Conservation (phyloP, 2,113 vertebrate species). For the Uropsilus gracilis region DNA sequence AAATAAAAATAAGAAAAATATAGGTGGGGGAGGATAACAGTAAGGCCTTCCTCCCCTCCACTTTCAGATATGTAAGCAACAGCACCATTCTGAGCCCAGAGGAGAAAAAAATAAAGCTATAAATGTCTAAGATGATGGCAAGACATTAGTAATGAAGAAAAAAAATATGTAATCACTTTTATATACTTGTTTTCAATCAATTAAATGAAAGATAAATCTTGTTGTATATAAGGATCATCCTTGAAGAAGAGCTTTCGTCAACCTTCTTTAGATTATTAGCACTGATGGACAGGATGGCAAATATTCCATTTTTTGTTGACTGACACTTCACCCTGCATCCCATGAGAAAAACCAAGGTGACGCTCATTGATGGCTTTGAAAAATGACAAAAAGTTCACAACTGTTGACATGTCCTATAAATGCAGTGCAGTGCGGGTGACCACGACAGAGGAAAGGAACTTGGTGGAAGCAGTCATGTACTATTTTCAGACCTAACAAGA, state of each 20-base stretch:
- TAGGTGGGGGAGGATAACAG: not conserved
- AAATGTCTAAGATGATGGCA: not conserved
- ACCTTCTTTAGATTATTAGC: not conserved
- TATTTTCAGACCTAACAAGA: not conserved
- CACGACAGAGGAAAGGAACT: not conserved
- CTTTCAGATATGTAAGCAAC: slow-evolving; percentile 57
- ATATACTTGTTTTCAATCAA: not conserved
- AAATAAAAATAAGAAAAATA: slow-evolving; percentile 2
- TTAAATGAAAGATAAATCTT: not conserved
- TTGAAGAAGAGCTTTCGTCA: not conserved
- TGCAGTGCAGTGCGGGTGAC: not conserved
- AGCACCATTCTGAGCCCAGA: slow-evolving; percentile 76
- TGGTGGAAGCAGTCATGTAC: not conserved
- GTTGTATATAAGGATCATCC: not conserved
- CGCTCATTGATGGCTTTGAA: not conserved
- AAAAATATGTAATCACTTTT: not conserved
- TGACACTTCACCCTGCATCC: not conserved
- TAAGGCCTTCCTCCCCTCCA: not conserved
- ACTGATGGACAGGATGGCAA: not conserved
- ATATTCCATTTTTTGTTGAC: not conserved
- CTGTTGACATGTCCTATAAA: not conserved
- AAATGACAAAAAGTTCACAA: not conserved
- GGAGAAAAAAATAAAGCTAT: slow-evolving; percentile 17
- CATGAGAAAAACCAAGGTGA: not conserved
- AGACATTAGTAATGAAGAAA: not conserved